Conservation (phyloP, 2,113 vertebrate genomes). For the Ellobius talpinus region DNA sequence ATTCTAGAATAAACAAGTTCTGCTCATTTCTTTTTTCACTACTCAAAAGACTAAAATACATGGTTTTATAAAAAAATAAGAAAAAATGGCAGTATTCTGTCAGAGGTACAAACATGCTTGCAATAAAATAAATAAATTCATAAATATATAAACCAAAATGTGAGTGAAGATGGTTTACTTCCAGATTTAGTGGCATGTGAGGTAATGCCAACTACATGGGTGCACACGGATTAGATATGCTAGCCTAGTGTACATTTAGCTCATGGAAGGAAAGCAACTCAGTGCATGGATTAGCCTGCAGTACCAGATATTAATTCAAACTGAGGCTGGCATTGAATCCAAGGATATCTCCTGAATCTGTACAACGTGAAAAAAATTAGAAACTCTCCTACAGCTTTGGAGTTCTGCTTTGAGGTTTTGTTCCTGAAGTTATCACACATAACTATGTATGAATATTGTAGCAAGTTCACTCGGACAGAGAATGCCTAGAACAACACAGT, state of each 20-base stretch:
- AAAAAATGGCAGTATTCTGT: neutral
- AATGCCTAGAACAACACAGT: neutral
- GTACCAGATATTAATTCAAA: neutral
- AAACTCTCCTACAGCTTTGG: neutral
- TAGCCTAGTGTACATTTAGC: neutral
- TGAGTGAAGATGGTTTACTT: slow-evolving; percentile 33
- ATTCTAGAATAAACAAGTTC: neutral
- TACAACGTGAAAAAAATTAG: neutral
- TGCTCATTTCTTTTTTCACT: slow-evolving; percentile 35
- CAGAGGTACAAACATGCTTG: neutral
- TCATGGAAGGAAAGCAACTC: slow-evolving; percentile 30
- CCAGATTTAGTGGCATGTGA: neutral
- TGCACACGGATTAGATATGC: neutral
- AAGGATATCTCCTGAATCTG: slow-evolving; percentile 4
- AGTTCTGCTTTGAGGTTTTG: neutral
- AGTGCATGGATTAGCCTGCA: neutral
- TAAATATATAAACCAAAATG: no score
- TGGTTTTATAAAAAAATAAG: slow-evolving; percentile 18
- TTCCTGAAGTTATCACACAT: neutral
- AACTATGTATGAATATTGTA: neutral
- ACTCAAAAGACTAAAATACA: slow-evolving; percentile 14
- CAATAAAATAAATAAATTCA: no score
- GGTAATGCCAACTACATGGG: neutral
- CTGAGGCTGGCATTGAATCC: neutral
- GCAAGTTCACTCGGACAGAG: neutral